Evolutionary conservation across 2,888 invertebrate genomes (phyloP), one percentile per base, ranked within the genome.

Genomic region (Allolobophora icterica): DNA sequence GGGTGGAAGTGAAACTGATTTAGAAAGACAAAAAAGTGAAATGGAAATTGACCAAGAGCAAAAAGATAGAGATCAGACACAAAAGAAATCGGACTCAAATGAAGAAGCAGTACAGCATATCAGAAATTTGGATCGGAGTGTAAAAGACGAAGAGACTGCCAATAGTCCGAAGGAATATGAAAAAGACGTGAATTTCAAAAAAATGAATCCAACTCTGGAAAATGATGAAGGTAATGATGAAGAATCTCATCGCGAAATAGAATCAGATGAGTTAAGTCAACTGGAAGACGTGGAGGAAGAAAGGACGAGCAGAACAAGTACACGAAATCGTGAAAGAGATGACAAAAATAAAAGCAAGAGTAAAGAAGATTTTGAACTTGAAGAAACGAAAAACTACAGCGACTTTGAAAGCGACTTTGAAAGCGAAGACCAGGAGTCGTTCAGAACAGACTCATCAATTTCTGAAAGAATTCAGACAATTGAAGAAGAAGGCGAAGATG

Each of bases 361-460:
- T n/a, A 71, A 71, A 71, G 52, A 52, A 52, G 24, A 52, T 52
- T n/a, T 52, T 24, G 38, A 38, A 38, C 38, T 8, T 38, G 52
- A 52, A 21, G 52, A 52, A 52, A 52, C 24, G 52, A 21, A 52
- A 21, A 21, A n/a, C 71, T n/a, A 11, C 71, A 71, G 71, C 71
- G 71, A 71, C 71, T 71, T 71, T 71, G 71, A 30, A n/a, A 71
- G 71, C 71, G 71, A 71, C 71, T 71, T 71, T 71, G 71, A 30
- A n/a, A 71, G n/a, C 13, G 71, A 71, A 71, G 71, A n/a, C 71
- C 71, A n/a, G 11, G 8, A 8, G 30, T 71, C 71, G 8, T 4
- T 71, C 71, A 71, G 71, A 13, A 71, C 30, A 30, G n/a, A 71
- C n/a, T 71, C 71, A 8, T 4, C n/a, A 8, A n/a, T 71, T n/a